Evolutionary conservation across 2,797 vertebrate species (phyloP).

Genomic region (Morelia viridis): DNA sequence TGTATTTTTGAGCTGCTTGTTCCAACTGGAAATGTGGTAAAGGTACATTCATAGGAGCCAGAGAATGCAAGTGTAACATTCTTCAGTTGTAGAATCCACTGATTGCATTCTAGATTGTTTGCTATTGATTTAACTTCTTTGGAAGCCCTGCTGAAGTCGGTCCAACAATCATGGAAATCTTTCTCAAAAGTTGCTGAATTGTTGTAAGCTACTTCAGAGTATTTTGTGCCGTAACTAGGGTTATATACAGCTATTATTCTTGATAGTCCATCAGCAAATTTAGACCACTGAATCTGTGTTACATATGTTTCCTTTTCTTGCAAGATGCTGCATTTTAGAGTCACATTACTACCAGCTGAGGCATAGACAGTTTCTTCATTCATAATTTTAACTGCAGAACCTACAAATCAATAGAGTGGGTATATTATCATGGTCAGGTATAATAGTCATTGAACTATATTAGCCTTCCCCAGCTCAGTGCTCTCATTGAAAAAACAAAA

Average conservation of each 20-base stretch:
- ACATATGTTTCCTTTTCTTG: neutral
- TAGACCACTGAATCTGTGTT: conserved; percentile 71
- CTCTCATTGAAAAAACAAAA: neutral
- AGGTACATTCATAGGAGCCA: conserved; percentile 61
- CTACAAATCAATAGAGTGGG: conserved; percentile 56
- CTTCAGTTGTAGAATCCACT: conserved; percentile 60
- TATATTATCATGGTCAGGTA: neutral
- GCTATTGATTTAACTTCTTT: neutral
- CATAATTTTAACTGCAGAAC: neutral
- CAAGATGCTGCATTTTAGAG: conserved; percentile 53
- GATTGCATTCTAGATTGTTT: fast-evolving
- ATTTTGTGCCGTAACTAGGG: conserved; percentile 39
- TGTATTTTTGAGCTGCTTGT: conserved; percentile 52
- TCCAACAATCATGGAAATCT: neutral
- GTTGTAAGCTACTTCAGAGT: conserved; percentile 30
- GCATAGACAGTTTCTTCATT: conserved; percentile 35
- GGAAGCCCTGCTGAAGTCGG: neutral
- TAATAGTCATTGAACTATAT: neutral
- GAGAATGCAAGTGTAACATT: conserved; percentile 39
- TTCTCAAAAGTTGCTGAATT: conserved; percentile 37
- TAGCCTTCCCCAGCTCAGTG: neutral
- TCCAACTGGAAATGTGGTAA: conserved; percentile 62
- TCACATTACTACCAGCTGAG: conserved; percentile 50
- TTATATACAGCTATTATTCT: conserved; percentile 62
- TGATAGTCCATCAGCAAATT: neutral